Conservation (phyloP, 2,797 vertebrate genomes). For the Merluccius polli region DNA sequence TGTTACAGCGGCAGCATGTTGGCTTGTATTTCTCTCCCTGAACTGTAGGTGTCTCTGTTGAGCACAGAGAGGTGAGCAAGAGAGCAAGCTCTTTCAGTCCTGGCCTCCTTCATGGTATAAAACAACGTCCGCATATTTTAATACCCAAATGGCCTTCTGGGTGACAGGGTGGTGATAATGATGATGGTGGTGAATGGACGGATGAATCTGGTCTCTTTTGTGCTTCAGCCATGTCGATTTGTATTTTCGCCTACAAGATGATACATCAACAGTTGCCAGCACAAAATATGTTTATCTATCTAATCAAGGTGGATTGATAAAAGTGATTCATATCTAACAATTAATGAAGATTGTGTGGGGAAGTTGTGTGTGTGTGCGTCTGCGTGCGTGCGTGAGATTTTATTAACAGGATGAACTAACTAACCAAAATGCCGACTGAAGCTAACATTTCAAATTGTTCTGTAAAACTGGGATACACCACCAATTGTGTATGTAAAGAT, state of each 20-base stretch:
- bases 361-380: neutral
- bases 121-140: neutral
- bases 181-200: neutral
- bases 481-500: neutral
- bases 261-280: neutral
- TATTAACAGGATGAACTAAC: conserved; percentile 1
- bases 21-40: conserved; percentile 64
- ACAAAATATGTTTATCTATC: neutral
- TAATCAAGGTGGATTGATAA: neutral
- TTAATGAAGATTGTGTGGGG: neutral
- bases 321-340: neutral
- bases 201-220: neutral
- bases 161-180: conserved; percentile 49
- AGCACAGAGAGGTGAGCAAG: conserved; percentile 69
- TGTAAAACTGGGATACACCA: too few species aligned
- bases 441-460: too few species aligned
- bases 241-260: neutral
- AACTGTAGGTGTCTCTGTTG: conserved; percentile 70
- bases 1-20: conserved; percentile 46
- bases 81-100: conserved; percentile 66
- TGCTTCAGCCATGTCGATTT: neutral
- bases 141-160: conserved; percentile 29
- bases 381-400: too few species aligned
- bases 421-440: neutral
- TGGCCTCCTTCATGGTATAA: conserved; percentile 66